Conservation (phyloP, 2,888 invertebrate species). For the Tipula unca region DNA sequence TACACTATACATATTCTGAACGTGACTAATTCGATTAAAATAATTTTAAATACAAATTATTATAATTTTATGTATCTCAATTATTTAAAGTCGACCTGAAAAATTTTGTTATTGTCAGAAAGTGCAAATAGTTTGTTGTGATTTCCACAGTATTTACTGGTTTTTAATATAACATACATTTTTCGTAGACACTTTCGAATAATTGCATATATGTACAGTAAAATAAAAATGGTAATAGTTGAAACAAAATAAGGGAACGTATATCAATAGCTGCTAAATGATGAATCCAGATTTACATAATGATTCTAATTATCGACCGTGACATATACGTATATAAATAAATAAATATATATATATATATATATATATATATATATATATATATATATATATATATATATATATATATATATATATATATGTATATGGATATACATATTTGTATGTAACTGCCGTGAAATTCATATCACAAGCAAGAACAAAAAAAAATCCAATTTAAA, state of each 20-base stretch:
- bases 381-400: too few species aligned
- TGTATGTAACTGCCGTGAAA: neutral
- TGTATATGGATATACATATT: too few species aligned
- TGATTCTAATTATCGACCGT: neutral
- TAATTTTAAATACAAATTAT: neutral
- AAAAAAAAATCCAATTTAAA: neutral
- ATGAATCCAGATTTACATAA: neutral
- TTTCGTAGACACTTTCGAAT: neutral
- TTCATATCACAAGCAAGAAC: neutral
- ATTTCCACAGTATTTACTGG: neutral
- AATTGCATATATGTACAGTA: neutral
- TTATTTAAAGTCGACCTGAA: neutral
- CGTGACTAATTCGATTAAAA: neutral
- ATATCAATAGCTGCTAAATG: neutral
- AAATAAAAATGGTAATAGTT: neutral
- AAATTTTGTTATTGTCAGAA: neutral
- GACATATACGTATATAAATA: neutral
- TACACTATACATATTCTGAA: neutral
- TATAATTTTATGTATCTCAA: neutral
- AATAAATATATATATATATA: too few species aligned
- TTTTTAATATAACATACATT: neutral
- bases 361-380: too few species aligned
- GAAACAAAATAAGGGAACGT: neutral
- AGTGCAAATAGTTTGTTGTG: neutral
- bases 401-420: too few species aligned